phyloP scores from a whole-genome alignment of 53 echinoderm and acorn worm species.

The Echinometra lucunter region DNA sequence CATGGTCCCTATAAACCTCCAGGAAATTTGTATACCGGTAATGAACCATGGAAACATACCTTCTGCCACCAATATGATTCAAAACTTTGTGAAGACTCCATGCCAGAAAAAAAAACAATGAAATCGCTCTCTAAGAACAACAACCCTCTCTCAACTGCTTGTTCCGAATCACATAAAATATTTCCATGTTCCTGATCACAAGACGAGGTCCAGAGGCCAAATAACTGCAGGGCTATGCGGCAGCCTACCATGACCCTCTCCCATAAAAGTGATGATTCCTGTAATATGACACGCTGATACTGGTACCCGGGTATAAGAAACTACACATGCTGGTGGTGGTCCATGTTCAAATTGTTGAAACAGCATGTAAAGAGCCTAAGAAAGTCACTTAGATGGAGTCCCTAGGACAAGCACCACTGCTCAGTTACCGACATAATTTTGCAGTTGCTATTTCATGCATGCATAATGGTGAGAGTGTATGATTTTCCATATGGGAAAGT shows the following conservation, averaged over 20 bases:
- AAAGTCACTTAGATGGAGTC: neutral
- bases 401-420: constrained; percentile 39
- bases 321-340: constrained; percentile 23
- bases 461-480: neutral
- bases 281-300: constrained; percentile 29
- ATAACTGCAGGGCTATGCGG: neutral
- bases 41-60: constrained; percentile 3
- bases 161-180: neutral
- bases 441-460: constrained; percentile 10
- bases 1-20: neutral
- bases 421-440: constrained; percentile 1
- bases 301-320: constrained; percentile 26
- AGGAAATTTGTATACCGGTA: neutral
- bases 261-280: constrained; percentile 3
- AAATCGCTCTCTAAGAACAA: neutral
- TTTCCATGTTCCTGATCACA: neutral
- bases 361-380: neutral
- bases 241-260: neutral
- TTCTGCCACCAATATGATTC: constrained; percentile 51
- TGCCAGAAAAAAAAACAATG: neutral
- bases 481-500: constrained; percentile 43
- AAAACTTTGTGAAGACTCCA: constrained; percentile 15
- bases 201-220: neutral
- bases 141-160: neutral
- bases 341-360: neutral